Percentiles rank a stretch among this genome's conserved stretches.
phyloP scores from a whole-genome alignment of 2,888 invertebrate genomes.

The Troglohyphantes excavatus region DNA sequence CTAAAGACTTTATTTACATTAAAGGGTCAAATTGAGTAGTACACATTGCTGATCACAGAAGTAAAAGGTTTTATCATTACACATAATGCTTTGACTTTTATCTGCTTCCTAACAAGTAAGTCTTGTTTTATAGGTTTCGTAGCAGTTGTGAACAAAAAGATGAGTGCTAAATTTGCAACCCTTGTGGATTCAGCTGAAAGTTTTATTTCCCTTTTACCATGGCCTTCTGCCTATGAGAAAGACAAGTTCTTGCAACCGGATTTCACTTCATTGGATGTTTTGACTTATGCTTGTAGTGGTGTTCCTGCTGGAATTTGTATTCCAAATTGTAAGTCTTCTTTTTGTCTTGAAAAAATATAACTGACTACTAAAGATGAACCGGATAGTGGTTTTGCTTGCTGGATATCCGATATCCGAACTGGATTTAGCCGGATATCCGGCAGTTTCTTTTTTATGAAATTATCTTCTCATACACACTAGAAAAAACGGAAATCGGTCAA shows the following conservation, averaged over 20 bases:
- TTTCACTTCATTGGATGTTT: conserved; percentile 96
- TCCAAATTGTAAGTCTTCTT: conserved; percentile 91
- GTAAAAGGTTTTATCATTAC: too few relatives aligned
- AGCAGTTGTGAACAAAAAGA: conserved; percentile 96
- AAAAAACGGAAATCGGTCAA: too few relatives aligned
- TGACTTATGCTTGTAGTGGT: conserved; percentile 96
- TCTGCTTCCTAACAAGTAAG: background rate
- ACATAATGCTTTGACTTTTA: background rate
- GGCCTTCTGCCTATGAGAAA: conserved; percentile 92
- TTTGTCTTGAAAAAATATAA: too few relatives aligned
- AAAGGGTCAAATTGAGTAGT: too few relatives aligned
- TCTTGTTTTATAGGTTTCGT: conserved; percentile 87
- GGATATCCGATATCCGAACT: too few relatives aligned
- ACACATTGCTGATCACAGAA: too few relatives aligned
- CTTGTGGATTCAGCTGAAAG: conserved; percentile 92
- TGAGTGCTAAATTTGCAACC: conserved; percentile 92
- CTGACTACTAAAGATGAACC: too few relatives aligned
- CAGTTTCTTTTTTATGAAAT: too few relatives aligned
- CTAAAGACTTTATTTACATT: too few relatives aligned
- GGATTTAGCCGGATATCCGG: too few relatives aligned
- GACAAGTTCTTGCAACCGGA: conserved; percentile 95
- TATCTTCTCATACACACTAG: too few relatives aligned
- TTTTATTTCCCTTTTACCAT: conserved; percentile 91
- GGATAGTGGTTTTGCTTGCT: too few relatives aligned
- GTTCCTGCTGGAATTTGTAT: conserved; percentile 98